Conservation (phyloP, 2,797 vertebrate genomes). For the Sparidentex hasta region DNA sequence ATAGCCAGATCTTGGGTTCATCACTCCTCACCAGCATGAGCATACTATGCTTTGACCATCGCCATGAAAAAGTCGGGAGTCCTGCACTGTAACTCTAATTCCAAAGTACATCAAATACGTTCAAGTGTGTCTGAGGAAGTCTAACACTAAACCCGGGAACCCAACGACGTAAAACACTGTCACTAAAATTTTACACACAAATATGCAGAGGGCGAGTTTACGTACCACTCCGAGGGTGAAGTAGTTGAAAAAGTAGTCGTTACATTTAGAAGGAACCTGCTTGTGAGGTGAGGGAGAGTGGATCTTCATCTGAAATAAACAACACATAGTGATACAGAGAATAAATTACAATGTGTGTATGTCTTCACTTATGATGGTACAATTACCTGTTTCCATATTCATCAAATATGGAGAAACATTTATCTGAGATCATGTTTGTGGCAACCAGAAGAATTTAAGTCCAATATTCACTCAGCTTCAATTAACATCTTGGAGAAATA, state of each 20-base stretch:
- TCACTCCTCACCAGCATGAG: background rate
- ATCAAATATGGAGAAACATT: background rate
- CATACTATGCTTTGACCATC: background rate
- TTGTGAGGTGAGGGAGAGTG: conserved; percentile 99
- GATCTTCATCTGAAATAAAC: conserved; percentile 95
- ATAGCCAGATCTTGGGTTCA: background rate
- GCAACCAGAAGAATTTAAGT: background rate
- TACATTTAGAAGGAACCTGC: conserved; percentile 98
- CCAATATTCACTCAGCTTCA: background rate
- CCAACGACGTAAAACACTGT: background rate
- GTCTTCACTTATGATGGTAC: background rate
- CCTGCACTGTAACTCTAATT: background rate
- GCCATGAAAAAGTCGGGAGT: background rate
- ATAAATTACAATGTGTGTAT: background rate
- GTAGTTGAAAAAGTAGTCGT: conserved; percentile 99
- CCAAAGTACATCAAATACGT: background rate
- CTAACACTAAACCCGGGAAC: background rate
- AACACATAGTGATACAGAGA: background rate
- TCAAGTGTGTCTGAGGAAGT: background rate
- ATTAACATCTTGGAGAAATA: too few relatives aligned
- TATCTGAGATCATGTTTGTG: background rate
- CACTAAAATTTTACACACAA: background rate
- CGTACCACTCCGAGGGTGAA: conserved; percentile 98
- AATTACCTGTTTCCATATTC: background rate
- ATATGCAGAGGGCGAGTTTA: conserved; percentile 33